phyloP scores from a whole-genome alignment of 92 coral and sea anemone genomes.

The Porites divaricata region DNA sequence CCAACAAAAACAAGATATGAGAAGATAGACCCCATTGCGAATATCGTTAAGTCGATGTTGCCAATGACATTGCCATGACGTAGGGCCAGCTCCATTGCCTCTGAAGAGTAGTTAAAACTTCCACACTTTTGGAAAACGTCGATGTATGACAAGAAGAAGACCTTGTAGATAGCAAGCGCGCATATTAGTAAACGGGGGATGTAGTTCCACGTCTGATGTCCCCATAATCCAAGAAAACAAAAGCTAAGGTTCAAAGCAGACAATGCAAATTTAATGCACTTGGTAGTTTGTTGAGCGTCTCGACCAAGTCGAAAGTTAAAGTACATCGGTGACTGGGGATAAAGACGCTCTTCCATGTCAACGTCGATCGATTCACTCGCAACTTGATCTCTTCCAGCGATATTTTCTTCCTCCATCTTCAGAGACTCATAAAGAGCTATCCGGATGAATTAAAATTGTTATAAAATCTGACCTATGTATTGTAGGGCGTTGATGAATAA shows the following conservation, averaged over 20 bases:
- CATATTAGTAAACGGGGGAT: constrained; percentile 40
- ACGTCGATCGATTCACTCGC: background rate
- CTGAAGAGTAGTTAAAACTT: constrained; percentile 48
- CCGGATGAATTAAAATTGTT: background rate
- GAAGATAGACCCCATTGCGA: constrained; percentile 55
- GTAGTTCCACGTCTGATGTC: constrained; percentile 48
- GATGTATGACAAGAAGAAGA: constrained; percentile 48
- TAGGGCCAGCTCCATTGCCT: background rate
- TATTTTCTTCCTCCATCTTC: background rate
- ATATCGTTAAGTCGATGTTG: constrained; percentile 30
- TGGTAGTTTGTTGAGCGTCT: background rate
- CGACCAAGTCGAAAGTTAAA: constrained; percentile 35
- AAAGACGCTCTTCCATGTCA: background rate
- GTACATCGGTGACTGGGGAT: background rate
- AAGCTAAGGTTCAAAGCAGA: constrained; percentile 35
- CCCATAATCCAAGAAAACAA: constrained; percentile 60
- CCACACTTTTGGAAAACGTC: background rate
- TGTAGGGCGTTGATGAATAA: no score
- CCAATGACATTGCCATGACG: background rate
- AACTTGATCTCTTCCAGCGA: background rate
- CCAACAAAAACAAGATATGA: constrained; percentile 54
- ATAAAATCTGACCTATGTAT: no score
- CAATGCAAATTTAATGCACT: background rate
- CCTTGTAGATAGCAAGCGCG: constrained; percentile 27
- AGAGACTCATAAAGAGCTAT: background rate